phyloP scores from a whole-genome alignment of 2,113 vertebrate genomes.

The Podarcis raffonei region DNA sequence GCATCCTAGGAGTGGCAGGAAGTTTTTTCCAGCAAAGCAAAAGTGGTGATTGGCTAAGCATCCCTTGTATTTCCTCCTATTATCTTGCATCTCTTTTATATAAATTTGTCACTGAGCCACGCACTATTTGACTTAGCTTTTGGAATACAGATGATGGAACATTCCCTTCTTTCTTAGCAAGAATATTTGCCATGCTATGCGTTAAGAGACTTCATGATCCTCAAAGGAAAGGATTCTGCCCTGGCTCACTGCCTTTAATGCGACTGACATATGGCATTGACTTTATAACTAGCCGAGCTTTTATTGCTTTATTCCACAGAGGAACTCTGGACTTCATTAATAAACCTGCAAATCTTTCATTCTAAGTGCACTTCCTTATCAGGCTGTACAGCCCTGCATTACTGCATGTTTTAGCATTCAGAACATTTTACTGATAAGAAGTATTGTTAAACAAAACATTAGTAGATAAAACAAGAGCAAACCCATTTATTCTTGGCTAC shows the following conservation, averaged over 20 bases:
- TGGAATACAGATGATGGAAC: accelerated
- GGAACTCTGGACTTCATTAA: background rate
- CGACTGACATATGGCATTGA: slow-evolving; percentile 23
- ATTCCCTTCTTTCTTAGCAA: background rate
- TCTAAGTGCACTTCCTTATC: slow-evolving; percentile 61
- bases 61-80: background rate
- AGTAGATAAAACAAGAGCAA: background rate
- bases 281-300: slow-evolving; percentile 23
- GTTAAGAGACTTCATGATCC: accelerated
- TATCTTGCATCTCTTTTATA: background rate
- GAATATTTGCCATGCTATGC: background rate
- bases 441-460: slow-evolving; percentile 42
- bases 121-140: background rate
- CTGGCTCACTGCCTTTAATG: slow-evolving; percentile 18
- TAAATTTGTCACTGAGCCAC: background rate
- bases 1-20: background rate
- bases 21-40: background rate
- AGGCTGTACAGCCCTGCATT: slow-evolving; percentile 21
- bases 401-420: slow-evolving; percentile 28
- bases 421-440: slow-evolving; percentile 22
- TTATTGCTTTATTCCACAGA: slow-evolving; percentile 14
- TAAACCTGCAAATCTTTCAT: background rate
- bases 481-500: slow-evolving; percentile 28
- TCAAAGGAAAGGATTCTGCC: background rate
- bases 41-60: background rate